Percentiles rank a stretch among this genome's conserved stretches.
These are phyloP conservation scores for Petrosia ficiformis DNA, from an alignment of 37 sponge, comb jelly and placozoan genomes.

Conservation along the genomic window DNA sequence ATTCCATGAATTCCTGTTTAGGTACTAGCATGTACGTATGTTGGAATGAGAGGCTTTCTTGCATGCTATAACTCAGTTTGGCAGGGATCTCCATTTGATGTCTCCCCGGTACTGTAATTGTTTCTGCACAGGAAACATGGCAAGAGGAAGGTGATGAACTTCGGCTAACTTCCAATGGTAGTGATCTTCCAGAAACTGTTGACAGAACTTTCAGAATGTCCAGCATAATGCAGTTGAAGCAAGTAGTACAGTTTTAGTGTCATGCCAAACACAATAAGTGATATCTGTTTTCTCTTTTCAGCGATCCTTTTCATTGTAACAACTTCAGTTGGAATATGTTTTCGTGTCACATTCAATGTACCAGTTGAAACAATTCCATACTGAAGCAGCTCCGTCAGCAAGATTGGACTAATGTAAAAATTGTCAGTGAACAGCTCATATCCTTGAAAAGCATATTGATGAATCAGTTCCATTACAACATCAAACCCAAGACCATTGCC, in stretches of 20 bases:
- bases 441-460: constrained; percentile 7
- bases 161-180: no score
- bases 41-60: no score
- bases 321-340: constrained; percentile 20
- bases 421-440: constrained; percentile 23
- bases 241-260: neutral
- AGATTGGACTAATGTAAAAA: constrained; percentile 19
- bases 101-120: no score
- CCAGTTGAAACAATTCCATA: constrained; percentile 12
- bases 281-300: neutral
- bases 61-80: no score
- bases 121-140: no score
- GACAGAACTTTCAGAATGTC: constrained; percentile 16
- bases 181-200: no score
- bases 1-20: no score
- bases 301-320: neutral
- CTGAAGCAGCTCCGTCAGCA: neutral
- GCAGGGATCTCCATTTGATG: no score
- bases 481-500: constrained; percentile 17
- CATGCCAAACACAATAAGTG: neutral
- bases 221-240: constrained; percentile 37
- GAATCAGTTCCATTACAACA: constrained; percentile 5
- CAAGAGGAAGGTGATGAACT: no score
- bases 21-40: no score
- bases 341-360: constrained; percentile 2